Evolutionary conservation across 2,888 invertebrate species (phyloP), one percentile per base, ranked within the genome.

Genomic region (Labia minor): DNA sequence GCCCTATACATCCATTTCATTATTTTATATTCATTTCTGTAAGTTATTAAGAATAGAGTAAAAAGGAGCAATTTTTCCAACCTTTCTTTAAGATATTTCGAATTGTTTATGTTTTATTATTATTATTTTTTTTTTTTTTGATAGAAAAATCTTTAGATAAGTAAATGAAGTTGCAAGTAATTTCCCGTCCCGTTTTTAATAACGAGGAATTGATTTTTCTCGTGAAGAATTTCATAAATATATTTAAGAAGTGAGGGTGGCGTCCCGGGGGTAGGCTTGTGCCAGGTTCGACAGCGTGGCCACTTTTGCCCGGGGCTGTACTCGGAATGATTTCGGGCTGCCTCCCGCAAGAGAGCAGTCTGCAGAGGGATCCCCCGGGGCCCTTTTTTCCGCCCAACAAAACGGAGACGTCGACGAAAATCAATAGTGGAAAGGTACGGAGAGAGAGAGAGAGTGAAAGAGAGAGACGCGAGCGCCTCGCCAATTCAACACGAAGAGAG

Each of bases 301-400:
- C 49, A 49, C 49, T 49, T 49, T 49, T 49, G 49, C 49, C 49
- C 49, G 49, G 49, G 49, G 14, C 49, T 49, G 49, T 49, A 49
- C 49, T 49, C 16, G 49, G 49, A 49, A 49, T 49, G 49, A 49
- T 49, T 49, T 49, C 49, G 16, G 49, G 49, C 49, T n/a, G 49
- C 49, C 16, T 49, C 49, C 49, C 49, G 65, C 37, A 16, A 16
- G 65, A 37, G 49, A 61, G 65, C 19, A 21, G 37, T 37, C 61
- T 19, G 33, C 26, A 21, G 19, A 18, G 21, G 63, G 19, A 19
- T 19, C 20, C 21, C 14, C 26, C 64, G 19, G 37, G 64, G 37
- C 33, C 33, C 21, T 33, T 19, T 19, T 26, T 19, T 37, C 37
- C 64, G n/a, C 37, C 64, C 64, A 37, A 26, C 64, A 64, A 64